Evolutionary conservation across 2,797 vertebrate species (phyloP), one percentile per base, ranked within the genome.

Genomic region (Pterois miles): DNA sequence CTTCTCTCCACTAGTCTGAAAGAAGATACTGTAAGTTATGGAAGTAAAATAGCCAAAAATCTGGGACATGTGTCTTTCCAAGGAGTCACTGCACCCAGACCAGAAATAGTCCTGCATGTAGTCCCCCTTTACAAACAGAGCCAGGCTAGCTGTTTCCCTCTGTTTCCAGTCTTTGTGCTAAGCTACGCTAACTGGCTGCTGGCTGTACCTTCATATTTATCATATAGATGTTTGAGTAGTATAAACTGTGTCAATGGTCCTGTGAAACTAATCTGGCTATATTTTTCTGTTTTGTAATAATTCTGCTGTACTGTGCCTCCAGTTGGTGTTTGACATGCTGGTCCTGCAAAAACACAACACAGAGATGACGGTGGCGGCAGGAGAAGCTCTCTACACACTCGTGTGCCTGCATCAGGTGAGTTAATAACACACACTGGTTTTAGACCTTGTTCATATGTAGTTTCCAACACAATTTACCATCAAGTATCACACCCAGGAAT

Each of bases 271-370:
- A 38, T 40, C 22, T 13, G 10, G 7, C 31, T 20, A 33, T 38
- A 27, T 4, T 46, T 10, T 20, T 29, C 10, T 31, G 18, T 23
- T n/a, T 52, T 8, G 9, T 58, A 27, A 22, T 38, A 23, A 25
- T 20, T 3, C 22, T 8, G n/a, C 20, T 1, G 1, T 88, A 4
- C 22, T 93, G 9, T 50, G 0, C 63, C 48, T 52, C 13, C 90
- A 99, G 98, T 91, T 99, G 95, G 98, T 99, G 93, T 99, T 99
- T 92, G 98, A 99, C 93, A 99, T 99, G 98, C 96, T 99, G 93
- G 97, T 99, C 86, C 95, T 99, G 85, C 98, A 99, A 89, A 99
- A 99, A 94, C 97, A 99, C 96, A 99, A 97, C 92, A 97, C 97
- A 2, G 98, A 99, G 94, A 98, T 99, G 96, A 99, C 98, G 0